Evolutionary conservation across 2,888 invertebrate genomes (phyloP), one percentile per base, ranked within the genome.

Genomic region (Yponomeuta cagnagella): DNA sequence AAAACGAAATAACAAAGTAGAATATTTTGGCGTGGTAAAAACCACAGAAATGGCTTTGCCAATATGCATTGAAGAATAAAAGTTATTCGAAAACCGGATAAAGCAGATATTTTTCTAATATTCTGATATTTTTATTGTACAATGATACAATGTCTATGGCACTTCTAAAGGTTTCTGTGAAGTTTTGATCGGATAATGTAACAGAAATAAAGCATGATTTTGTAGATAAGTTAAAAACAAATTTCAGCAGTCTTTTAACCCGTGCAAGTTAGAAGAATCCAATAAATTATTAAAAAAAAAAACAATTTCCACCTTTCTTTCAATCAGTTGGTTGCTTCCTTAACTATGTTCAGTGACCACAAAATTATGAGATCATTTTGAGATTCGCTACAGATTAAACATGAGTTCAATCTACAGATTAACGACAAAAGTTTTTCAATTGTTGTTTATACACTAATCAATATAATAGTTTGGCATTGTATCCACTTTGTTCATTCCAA

Each of bases 1-100:
- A 85, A 88, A 90, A 87, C 83, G 78, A 88, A 88, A 86, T 82
- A 90, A 90, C 88, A 84, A 83, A 83, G 74, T 33, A 63, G 77
- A 76, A 63, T 52, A 58, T 68, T 58, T 48, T 63, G 76, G 78
- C 71, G 70, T 69, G 70, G 75, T 74, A 76, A 73, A 72, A 74
- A 77, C 73, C 73, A 73, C 72, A 73, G 74, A 23, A 74, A 75
- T 72, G 81, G 83, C 81, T 79, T 78, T 74, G 83, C 83, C 83
- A 79, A 48, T n/a, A 66, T 37, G 80, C 82, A 78, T 78, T 78
- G 74, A 73, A 78, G 74, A 76, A 73, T 76, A 70, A 8, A 43
- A 43, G 8, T 78, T 64, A 76, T 74, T 78, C 79, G 66, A 78
- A 77, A 78, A 79, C 43, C 5, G 77, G 77, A 76, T 74, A 75